phyloP scores from a whole-genome alignment of 2,888 invertebrate species.

The Tiliacea citrago region DNA sequence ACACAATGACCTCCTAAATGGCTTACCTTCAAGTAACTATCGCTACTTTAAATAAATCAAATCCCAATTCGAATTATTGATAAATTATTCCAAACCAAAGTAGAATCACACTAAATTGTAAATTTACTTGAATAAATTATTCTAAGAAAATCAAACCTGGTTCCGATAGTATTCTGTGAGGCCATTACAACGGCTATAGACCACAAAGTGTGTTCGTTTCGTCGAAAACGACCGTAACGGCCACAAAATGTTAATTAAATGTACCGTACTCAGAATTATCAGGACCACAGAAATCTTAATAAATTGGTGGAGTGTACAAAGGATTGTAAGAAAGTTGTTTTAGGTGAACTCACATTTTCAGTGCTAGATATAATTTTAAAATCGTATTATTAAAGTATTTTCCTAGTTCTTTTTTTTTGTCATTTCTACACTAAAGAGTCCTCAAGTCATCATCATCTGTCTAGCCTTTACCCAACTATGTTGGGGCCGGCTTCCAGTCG shows the following conservation, averaged over 20 bases:
- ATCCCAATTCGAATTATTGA: slow-evolving; percentile 12
- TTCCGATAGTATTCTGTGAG: slow-evolving; percentile 13
- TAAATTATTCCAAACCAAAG: slow-evolving; percentile 31
- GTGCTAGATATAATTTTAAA: not conserved
- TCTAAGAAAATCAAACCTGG: slow-evolving; percentile 45
- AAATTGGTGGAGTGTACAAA: slow-evolving; percentile 9
- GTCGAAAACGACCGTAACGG: slow-evolving; percentile 34
- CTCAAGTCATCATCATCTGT: too few species aligned
- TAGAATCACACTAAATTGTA: slow-evolving; percentile 38
- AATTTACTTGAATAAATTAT: slow-evolving; percentile 43
- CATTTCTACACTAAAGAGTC: too few species aligned
- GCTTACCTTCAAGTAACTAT: slow-evolving; percentile 6
- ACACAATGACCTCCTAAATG: not conserved
- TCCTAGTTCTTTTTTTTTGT: not conserved
- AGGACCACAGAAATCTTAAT: slow-evolving; percentile 24
- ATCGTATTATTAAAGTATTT: not conserved
- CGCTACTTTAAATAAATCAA: slow-evolving; percentile 13
- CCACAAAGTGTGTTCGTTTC: slow-evolving; percentile 57
- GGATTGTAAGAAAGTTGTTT: not conserved
- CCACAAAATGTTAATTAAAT: slow-evolving; percentile 62
- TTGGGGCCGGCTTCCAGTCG: too few species aligned
- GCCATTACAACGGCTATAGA: slow-evolving; percentile 30
- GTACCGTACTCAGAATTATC: slow-evolving; percentile 59
- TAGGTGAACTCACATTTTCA: not conserved
- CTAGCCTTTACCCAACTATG: too few species aligned